Base-by-base conservation (phyloP, 2,113 vertebrate genomes). In the Oncorhynchus keta region DNA sequence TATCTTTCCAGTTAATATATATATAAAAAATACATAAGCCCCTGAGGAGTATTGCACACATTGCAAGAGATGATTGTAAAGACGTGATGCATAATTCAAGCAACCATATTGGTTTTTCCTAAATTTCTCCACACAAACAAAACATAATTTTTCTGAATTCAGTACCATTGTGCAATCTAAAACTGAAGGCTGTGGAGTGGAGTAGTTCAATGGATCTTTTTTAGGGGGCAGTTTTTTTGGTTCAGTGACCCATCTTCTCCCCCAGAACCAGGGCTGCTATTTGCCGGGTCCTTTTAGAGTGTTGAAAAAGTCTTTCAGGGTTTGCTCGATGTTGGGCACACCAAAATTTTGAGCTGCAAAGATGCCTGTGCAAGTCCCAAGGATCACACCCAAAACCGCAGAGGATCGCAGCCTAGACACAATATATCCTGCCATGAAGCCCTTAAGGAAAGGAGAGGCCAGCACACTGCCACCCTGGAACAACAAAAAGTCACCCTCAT, bases 261-360 rank as follows among this genome's bases (percentile, higher is more conserved):
- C 67, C 6, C 18, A 39, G 32, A 18, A 68, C n/a, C 20, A 62
- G 28, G 67, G 14, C 6, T 35, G 28, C 9, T 22, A 39, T 86
- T 24, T 96, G 80, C 95, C 93, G 1, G 92, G 90, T 59, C 96
- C 93, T 87, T 87, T 96, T 81, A 98, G 84, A 0, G 90, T 93
- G 30, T 28, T 88, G 32, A 97, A 77, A 76, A 95, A 97, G 88
- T 97, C 96, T 84, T 89, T 96, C 81, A 98, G 1, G 0, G 95
- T 95, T 79, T 91, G 93, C 86, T 98, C 97, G 1, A 99, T 93
- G 61, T 96, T 92, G 68, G 97, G 97, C 30, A 99, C 81, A 0
- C 92, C 86, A 39, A 96, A 97, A 68, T 86, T 92, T 80, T 99
- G 97, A 48, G 96, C 96, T 0, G 90, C 94, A 0, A 94, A 97